Evolutionary conservation across 2,888 invertebrate genomes (phyloP), one percentile per base, ranked within the genome.

Genomic region (Metacarcinus magister): DNA sequence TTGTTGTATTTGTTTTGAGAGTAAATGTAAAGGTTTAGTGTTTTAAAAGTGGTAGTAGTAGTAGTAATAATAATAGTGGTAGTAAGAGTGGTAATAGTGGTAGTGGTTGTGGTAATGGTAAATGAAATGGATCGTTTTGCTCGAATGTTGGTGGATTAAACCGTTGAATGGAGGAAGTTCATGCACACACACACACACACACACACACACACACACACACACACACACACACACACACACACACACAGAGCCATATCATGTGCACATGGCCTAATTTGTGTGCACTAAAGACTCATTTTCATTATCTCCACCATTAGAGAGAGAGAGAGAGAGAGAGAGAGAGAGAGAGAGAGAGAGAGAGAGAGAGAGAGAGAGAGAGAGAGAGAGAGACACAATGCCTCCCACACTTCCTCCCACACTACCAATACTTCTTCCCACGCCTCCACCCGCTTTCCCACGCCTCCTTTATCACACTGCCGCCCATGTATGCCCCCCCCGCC

Each of bases 191-290:
- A 67, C 60, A 67, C 82, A 82, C 82, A 82, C 82, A 82, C 82
- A 82, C 82, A 82, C 82, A 82, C 82, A 82, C 82, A 82, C 82
- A 82, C 82, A 82, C 82, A 82, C 91, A 82, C 82, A 82, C 82
- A 75, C 82, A 82, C 82, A 82, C 82, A 82, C 82, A 82, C 82
- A 82, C 82, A 82, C 82, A 82, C 82, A 82, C 82, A 82, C 82
- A 82, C 82, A 82, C 82, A 82, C 82, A 32, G 8, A 82, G 5
- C 28, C 28, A 82, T 10, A 82, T 82, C 67, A 67, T 16, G 82
- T 82, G 13, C 32, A 32, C 32, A 82, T 67, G 13, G 19, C 75
- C 28, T n/a, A 54, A 54, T 16, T 54, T 8, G 19, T 54, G 54
- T 54, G 39, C 19, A 67, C 23, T 67, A 67, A 16, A 67, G 16